Evolutionary conservation across 2,888 invertebrate genomes (phyloP).

Genomic region (Zootermopsis nevadensis): DNA sequence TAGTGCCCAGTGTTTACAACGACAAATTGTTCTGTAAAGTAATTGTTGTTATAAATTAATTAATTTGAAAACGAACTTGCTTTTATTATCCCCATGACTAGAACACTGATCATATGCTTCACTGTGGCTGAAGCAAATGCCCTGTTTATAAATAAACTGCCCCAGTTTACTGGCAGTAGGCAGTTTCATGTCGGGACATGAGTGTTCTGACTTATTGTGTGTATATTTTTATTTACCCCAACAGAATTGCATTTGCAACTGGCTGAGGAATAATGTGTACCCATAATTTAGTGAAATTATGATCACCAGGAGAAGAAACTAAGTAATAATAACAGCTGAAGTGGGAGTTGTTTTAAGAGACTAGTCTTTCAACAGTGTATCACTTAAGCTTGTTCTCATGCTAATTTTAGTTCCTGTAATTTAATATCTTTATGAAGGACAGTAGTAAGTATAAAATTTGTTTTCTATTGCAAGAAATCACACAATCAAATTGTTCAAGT

Average conservation of each 20-base stretch:
- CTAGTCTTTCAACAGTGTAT: constrained; percentile 34
- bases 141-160: not conserved
- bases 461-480: not conserved
- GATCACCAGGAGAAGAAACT: not conserved
- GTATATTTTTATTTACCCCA: constrained; percentile 1
- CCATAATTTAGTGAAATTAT: not conserved
- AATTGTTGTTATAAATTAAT: not conserved
- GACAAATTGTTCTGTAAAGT: constrained; percentile 1
- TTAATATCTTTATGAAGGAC: constrained; percentile 22
- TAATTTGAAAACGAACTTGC: not conserved
- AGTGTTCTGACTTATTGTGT: not conserved
- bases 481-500: not conserved
- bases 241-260: not conserved
- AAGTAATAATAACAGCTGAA: no score
- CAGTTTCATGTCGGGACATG: not conserved
- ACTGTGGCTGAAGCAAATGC: no score
- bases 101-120: not conserved
- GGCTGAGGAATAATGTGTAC: not conserved
- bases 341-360: not conserved
- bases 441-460: constrained; percentile 13
- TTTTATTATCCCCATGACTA: not conserved
- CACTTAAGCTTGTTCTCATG: constrained; percentile 15
- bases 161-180: not conserved
- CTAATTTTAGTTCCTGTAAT: constrained; percentile 37
- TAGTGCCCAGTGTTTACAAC: not conserved